phyloP scores from a whole-genome alignment of 2,113 vertebrate species.

The Gila orcuttii region DNA sequence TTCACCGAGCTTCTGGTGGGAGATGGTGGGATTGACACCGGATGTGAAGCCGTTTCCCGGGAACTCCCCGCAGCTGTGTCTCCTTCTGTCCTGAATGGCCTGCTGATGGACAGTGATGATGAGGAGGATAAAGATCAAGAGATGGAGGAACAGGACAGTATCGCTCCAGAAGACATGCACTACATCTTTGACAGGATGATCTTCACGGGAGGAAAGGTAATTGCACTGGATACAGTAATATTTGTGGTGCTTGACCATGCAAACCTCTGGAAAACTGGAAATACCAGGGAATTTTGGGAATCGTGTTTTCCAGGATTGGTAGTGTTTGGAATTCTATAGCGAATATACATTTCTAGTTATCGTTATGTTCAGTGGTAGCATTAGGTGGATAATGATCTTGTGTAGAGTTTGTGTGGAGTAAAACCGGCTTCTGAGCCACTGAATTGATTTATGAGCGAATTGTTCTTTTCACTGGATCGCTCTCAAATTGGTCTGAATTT shows the following conservation, averaged over 20 bases:
- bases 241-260: not conserved
- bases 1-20: constrained; percentile 14
- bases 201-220: constrained; percentile 97
- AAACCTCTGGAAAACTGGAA: too few relatives aligned
- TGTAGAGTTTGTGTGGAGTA: not conserved
- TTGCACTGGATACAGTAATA: too few relatives aligned
- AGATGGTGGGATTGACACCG: constrained; percentile 54
- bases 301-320: too few relatives aligned
- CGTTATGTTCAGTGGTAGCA: not conserved
- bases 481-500: not conserved
- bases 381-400: not conserved
- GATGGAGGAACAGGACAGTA: constrained; percentile 65
- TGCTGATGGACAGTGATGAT: constrained; percentile 72
- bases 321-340: too few relatives aligned
- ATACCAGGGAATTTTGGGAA: too few relatives aligned
- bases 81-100: constrained; percentile 70
- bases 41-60: not conserved
- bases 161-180: constrained; percentile 82
- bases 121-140: constrained; percentile 66
- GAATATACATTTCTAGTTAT: too few relatives aligned
- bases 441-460: not conserved
- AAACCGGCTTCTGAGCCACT: not conserved
- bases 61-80: constrained; percentile 50
- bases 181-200: constrained; percentile 96
- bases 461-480: too few relatives aligned